Evolutionary conservation across 37 sponge, comb jelly and placozoan genomes (phyloP), one percentile per base, ranked within the genome.

Genomic region (Tethya wilhelma): DNA sequence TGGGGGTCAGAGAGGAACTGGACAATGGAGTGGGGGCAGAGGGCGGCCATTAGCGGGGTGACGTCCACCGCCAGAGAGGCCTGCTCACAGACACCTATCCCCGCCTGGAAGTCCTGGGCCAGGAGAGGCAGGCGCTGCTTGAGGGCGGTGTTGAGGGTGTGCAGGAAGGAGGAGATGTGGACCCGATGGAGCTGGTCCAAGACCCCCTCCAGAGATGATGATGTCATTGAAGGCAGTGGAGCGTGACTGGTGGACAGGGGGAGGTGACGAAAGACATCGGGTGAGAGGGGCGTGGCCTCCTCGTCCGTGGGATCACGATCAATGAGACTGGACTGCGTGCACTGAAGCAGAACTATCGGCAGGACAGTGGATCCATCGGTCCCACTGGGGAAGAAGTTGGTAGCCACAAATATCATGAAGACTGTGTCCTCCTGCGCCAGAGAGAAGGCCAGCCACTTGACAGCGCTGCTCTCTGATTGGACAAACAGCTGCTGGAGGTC

Each of bases 31-130:
- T 89, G 89, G 4, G 46, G 38, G 32, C 89, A 89, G 19, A 89
- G 73, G 4, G 71, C 74, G 2, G 59, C 72, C 14, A 89, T 20
- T 7, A 89, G 84, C 0, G 83, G 83, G 26, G 89, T 89, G 73
- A 75, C 3, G 79, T 78, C 79, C 31, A 89, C 37, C 0, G 79
- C n/a, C 1, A 78, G 40, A 23, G 63, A 49, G 34, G 64, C 34
- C 3, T 32, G 42, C 3, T 32, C 4, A 53, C 89, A 89, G 4
- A 88, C 55, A 2, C 26, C 28, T 17, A 81, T 29, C 1, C 56
- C 82, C 1, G 44, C 4, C 20, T 28, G 38, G 59, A 88, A 81
- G 49, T 79, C 87, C 4, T 39, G 40, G 0, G 62, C 39, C 32
- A 40, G 33, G 32, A 75, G 26, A 14, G 41, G n/a, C 23, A 57